A percentile compares a stretch with the other conserved stretches of the same genome.
phyloP scores from a whole-genome alignment of 2,797 vertebrate genomes.

The Takifugu rubripes region DNA sequence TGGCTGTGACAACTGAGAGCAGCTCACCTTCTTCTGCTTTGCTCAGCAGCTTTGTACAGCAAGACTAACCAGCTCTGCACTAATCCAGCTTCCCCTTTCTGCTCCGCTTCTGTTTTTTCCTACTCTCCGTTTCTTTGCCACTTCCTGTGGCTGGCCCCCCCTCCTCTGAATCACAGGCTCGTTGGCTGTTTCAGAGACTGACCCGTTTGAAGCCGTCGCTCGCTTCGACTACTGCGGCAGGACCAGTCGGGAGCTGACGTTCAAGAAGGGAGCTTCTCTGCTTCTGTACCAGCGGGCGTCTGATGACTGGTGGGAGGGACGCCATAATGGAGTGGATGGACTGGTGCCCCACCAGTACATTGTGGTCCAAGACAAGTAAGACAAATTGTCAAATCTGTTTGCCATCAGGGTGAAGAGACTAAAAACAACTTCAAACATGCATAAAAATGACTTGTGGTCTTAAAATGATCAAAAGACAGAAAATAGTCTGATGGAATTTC shows the following conservation, averaged over 20 bases:
- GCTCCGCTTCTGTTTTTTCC: slow-evolving; percentile 6
- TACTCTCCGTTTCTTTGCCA: slow-evolving; percentile 19
- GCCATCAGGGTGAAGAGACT: too few species aligned
- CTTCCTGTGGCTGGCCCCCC: slow-evolving; percentile 35
- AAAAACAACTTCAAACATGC: neutral
- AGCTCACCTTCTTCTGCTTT: slow-evolving; percentile 33
- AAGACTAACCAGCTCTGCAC: slow-evolving; percentile 56
- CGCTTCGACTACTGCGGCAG: slow-evolving; percentile 92
- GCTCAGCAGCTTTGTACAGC: slow-evolving; percentile 22
- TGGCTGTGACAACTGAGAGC: slow-evolving; percentile 24
- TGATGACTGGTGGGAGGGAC: slow-evolving; percentile 95
- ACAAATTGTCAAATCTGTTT: slow-evolving; percentile 2
- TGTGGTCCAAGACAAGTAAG: slow-evolving; percentile 90
- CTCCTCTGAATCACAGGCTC: slow-evolving; percentile 68
- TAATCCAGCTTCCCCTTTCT: slow-evolving; percentile 35
- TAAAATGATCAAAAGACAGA: slow-evolving; percentile 2
- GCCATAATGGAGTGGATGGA: slow-evolving; percentile 87
- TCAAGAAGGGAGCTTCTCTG: slow-evolving; percentile 90
- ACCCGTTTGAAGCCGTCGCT: slow-evolving; percentile 89
- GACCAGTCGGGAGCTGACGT: slow-evolving; percentile 87
- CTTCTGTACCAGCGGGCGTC: slow-evolving; percentile 88
- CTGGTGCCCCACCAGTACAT: slow-evolving; percentile 95
- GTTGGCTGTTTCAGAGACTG: slow-evolving; percentile 84
- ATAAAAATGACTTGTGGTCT: neutral
- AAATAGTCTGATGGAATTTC: slow-evolving; percentile 34